Conservation (phyloP, 30 jellyfish, hydroid and myxozoan genomes). For the Hydractinia echinata region DNA sequence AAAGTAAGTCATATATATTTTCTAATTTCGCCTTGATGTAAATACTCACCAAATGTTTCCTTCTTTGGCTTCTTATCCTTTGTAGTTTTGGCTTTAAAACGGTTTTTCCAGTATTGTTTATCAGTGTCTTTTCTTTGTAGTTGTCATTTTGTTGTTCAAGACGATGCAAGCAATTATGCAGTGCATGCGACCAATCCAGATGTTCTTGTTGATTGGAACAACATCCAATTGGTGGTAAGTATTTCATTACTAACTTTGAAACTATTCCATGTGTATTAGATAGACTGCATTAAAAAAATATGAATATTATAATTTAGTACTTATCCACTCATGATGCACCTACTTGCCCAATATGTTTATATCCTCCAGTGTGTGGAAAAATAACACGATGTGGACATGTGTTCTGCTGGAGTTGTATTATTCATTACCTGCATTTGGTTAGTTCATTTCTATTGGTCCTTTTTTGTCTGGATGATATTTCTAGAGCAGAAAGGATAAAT, state of each 20-base stretch:
- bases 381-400: conserved; percentile 93
- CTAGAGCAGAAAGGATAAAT: background rate
- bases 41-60: background rate
- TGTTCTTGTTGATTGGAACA: conserved; percentile 67
- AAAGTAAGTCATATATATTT: conserved; percentile 39
- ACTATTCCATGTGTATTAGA: background rate
- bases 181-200: conserved; percentile 72
- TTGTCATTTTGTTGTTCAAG: background rate
- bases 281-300: background rate
- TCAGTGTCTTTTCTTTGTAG: too few species aligned
- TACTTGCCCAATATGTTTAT: conserved; percentile 86
- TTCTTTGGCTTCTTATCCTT: background rate
- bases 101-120: too few species aligned
- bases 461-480: background rate
- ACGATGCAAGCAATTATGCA: conserved; percentile 21
- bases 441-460: conserved; percentile 1
- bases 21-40: background rate
- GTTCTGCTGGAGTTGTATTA: conserved; percentile 82
- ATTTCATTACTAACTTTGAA: background rate
- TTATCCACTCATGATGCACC: conserved; percentile 61
- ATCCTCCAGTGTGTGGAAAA: conserved; percentile 68
- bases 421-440: conserved; percentile 75
- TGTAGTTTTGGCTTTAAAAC: background rate
- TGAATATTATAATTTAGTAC: conserved; percentile 26
- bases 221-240: conserved; percentile 71